Evolutionary conservation across 2,797 vertebrate genomes (phyloP).

Genomic region (Pogonophryne albipinna): DNA sequence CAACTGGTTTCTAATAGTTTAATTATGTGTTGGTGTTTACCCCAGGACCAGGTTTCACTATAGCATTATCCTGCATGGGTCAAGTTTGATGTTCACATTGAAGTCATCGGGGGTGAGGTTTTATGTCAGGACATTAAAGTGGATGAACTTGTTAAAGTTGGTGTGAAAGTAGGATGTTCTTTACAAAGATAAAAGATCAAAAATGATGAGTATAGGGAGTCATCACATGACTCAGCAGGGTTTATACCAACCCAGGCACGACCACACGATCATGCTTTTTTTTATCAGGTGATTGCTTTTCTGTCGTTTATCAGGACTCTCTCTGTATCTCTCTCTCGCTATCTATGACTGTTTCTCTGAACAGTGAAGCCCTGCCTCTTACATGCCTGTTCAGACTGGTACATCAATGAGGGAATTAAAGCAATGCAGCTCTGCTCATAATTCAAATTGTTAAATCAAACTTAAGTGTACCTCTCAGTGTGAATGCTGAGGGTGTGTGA

Average conservation of each 20-base stretch:
- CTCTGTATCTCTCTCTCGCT: constrained; percentile 26
- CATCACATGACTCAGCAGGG: constrained; percentile 69
- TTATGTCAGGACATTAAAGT: neutral
- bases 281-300: constrained; percentile 33
- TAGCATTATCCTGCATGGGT: neutral
- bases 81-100: neutral
- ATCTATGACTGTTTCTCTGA: constrained; percentile 44
- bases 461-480: constrained; percentile 6
- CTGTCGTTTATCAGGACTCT: constrained; percentile 13
- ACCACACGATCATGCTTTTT: constrained; percentile 36
- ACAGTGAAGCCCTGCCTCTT: constrained; percentile 16
- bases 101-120: neutral
- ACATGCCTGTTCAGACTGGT: constrained; percentile 6
- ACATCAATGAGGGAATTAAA: constrained; percentile 1
- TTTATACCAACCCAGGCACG: constrained; percentile 58
- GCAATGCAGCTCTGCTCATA: neutral
- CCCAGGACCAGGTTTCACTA: too few relatives aligned
- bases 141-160: neutral
- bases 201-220: constrained; percentile 53
- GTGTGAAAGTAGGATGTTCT: constrained; percentile 21
- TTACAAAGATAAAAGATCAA: constrained; percentile 43
- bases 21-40: neutral
- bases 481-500: constrained; percentile 20
- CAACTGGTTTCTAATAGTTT: neutral
- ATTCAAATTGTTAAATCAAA: neutral